Evolutionary conservation across 2,797 vertebrate genomes (phyloP), one percentile per base, ranked within the genome.

Genomic region (Danio albolineatus): DNA sequence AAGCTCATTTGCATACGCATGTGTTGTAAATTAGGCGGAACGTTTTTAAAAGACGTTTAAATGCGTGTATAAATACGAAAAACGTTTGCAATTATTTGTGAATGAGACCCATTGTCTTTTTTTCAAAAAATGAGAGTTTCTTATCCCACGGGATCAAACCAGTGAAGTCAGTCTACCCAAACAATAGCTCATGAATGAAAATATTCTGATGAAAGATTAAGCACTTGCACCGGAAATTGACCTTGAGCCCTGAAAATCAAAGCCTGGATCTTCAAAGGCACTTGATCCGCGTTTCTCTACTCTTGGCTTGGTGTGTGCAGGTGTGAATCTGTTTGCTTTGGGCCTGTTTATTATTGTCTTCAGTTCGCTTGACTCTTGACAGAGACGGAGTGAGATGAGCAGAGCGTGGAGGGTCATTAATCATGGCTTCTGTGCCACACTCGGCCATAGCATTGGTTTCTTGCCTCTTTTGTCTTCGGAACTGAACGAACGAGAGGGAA

Each of bases 361-460:
- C 81, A 79, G 86, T 84, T 85, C 86, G 88, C 83, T 89, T 88
- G 87, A 86, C 83, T 88, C 83, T 62, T 88, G 89, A 89, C 86
- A 85, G 78, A 87, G 88, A 89, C 86, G 81, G 76, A 89, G 86
- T 76, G 85, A 79, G 82, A 89, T 83, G 80, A 82, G 83, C 82
- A 87, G 84, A 86, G 83, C 82, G 82, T 69, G 66, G 62, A 73
- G 78, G 78, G 82, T 61, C 86, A 89, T 89, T 89, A 88, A 89
- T 89, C 86, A 89, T 83, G 81, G 59, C 81, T 84, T 84, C 80
- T 73, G 72, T 85, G 78, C 74, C 59, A 85, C 57, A 84, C 75
- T 86, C 79, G 82, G 87, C 87, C 81, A 86, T 81, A 82, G 84
- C 85, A 81, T 82, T 73, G 73, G 73, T 84, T 81, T 84, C 73